Evolutionary conservation across 2,797 vertebrate species (phyloP).

Genomic region (Furcifer pardalis): DNA sequence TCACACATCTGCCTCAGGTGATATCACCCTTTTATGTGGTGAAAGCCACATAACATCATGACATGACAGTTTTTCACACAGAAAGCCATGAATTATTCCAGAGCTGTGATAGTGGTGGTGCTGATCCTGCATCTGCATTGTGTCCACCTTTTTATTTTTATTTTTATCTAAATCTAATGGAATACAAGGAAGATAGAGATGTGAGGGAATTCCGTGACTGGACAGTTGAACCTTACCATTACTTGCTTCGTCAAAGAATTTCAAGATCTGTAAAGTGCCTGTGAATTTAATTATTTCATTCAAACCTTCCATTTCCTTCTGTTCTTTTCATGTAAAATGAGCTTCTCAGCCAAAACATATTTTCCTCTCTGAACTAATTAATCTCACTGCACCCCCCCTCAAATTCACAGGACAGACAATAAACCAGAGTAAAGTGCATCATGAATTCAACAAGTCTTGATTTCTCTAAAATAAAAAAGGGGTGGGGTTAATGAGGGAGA

Average conservation of each 20-base stretch:
- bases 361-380: neutral
- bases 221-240: neutral
- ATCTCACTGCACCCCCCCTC: no score
- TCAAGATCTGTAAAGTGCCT: conserved; percentile 54
- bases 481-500: no score
- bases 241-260: neutral
- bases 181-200: conserved; percentile 33
- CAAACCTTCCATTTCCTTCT: conserved; percentile 44
- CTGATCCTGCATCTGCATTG: conserved; percentile 56
- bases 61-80: conserved; percentile 64
- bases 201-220: conserved; percentile 25
- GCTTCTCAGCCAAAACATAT: conserved; percentile 43
- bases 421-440: no score
- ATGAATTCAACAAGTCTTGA: no score
- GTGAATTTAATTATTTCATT: conserved; percentile 48
- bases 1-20: conserved; percentile 72
- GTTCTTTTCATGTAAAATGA: conserved; percentile 54
- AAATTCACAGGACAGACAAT: no score
- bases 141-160: no score
- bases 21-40: conserved; percentile 73
- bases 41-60: conserved; percentile 68
- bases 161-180: no score
- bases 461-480: no score
- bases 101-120: conserved; percentile 12
- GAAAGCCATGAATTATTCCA: conserved; percentile 60